Evolutionary conservation across 2,888 invertebrate species (phyloP).

Genomic region (Chrysolina americana): DNA sequence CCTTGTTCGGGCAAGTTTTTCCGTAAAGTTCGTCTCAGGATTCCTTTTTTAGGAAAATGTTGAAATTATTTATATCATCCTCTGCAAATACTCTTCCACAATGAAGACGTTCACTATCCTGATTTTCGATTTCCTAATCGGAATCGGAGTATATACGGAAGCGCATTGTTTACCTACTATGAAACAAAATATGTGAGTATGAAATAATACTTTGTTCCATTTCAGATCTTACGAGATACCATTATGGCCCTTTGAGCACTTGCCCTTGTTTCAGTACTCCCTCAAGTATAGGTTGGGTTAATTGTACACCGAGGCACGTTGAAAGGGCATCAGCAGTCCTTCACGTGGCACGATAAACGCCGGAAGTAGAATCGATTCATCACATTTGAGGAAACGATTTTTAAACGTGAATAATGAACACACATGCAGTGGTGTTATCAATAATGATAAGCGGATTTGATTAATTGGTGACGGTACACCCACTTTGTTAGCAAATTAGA

Average conservation of each 20-base stretch:
- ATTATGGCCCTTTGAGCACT: not conserved
- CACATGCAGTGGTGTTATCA: conserved; percentile 14
- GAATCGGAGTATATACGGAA: no score
- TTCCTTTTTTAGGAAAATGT: no score
- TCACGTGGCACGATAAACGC: conserved; percentile 38
- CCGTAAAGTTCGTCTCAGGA: no score
- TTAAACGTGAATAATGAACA: conserved; percentile 18
- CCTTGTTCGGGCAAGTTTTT: no score
- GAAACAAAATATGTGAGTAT: no score
- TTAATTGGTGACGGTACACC: conserved; percentile 36
- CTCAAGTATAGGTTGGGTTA: conserved; percentile 6
- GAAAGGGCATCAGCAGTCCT: conserved; percentile 36
- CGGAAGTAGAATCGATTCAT: conserved; percentile 45
- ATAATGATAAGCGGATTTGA: conserved; percentile 28
- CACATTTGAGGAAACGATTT: conserved; percentile 33
- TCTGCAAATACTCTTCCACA: no score
- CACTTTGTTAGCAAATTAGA: conserved; percentile 43
- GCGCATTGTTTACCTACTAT: no score
- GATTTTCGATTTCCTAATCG: no score
- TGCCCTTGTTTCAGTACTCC: not conserved
- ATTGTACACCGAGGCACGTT: not conserved
- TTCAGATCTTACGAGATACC: not conserved
- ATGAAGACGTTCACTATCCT: no score
- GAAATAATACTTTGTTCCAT: not conserved
- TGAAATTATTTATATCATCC: no score